Evolutionary conservation across 1,140 invertebrate genomes (phyloP).

Genomic region (Proales similis): DNA sequence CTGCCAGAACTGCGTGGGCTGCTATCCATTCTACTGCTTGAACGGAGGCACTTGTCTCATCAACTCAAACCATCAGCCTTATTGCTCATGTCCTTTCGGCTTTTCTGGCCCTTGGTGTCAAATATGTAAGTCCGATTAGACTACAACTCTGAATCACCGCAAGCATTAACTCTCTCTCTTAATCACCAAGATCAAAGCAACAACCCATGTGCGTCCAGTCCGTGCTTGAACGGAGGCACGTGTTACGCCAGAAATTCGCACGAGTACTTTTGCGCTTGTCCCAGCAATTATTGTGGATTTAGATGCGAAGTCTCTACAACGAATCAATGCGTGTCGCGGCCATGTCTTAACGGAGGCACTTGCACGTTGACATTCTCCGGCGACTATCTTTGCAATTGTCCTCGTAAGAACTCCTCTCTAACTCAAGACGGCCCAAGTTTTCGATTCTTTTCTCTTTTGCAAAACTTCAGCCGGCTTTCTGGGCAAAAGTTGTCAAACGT

Average conservation of each 20-base stretch:
- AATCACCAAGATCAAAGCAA: too few relatives aligned
- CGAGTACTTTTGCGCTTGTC: too few relatives aligned
- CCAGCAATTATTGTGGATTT: neutral
- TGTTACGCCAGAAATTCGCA: too few relatives aligned
- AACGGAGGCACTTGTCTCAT: neutral
- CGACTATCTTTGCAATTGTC: too few relatives aligned
- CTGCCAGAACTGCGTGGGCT: neutral
- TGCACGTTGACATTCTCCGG: neutral
- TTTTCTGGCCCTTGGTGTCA: too few relatives aligned
- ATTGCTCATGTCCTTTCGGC: neutral
- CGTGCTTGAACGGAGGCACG: slow-evolving; percentile 25
- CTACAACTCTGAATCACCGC: too few relatives aligned
- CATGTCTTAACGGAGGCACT: slow-evolving; percentile 1
- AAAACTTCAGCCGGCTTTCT: neutral
- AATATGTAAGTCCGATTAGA: too few relatives aligned
- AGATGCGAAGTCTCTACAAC: too few relatives aligned
- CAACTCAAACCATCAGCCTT: neutral
- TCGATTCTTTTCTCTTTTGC: too few relatives aligned
- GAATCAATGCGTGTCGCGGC: neutral
- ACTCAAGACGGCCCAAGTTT: too few relatives aligned
- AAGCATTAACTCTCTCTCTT: too few relatives aligned
- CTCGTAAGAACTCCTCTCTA: too few relatives aligned
- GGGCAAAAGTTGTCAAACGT: neutral
- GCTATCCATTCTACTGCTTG: neutral
- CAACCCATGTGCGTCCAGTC: slow-evolving; percentile 26